Evolutionary conservation across 2,113 vertebrate species (phyloP), one percentile per base, ranked within the genome.

Genomic region (Cyprinodon variegatus): DNA sequence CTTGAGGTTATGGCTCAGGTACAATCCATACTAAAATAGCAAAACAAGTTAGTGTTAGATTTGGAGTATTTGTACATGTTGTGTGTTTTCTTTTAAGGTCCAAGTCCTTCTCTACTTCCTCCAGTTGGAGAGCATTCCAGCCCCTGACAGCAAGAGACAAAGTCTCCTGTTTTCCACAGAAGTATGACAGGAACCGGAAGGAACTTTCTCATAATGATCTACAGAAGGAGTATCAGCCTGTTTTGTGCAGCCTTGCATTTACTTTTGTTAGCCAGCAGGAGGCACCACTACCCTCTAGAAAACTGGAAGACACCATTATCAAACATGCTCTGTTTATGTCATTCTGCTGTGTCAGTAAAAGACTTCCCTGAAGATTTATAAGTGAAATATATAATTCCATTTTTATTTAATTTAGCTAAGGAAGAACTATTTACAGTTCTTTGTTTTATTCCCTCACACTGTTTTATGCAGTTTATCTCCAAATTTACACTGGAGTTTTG

Each of bases 1-100:
- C 92, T 99, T 61, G 98, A 99, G 90, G 98, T 99, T 89, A 99
- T 99, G 97, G 94, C 97, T 88, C 98, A 99, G 97, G 98, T 99
- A 86, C 64, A 60, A 36, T 37, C 2, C 0, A 0, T 4, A 4
- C 29, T 14, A 36, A 8, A 0, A 48, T n/a, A 1, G 12, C 15
- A 29, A 57, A 57, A 4, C 40, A 4, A 41, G 11, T 22, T 6
- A 13, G 11, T 36, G 36, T 12, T n/a, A 39, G 1, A 3, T 53
- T 64, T 4, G 17, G 5, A 17, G 15, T 37, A 0, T 43, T 36
- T 9, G 0, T 76, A 61, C 36, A n/a, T 37, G n/a, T 67, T 36
- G 38, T 4, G 0, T 72, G 40, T 78, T 36, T 29, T 74, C 20
- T 77, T 39, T 12, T 0, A 20, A 99, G 98, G 98, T 99, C 74